A percentile compares a stretch with the other conserved stretches of the same genome.
phyloP scores from a whole-genome alignment of 1,140 invertebrate genomes.

The Drosophila nasuta region DNA sequence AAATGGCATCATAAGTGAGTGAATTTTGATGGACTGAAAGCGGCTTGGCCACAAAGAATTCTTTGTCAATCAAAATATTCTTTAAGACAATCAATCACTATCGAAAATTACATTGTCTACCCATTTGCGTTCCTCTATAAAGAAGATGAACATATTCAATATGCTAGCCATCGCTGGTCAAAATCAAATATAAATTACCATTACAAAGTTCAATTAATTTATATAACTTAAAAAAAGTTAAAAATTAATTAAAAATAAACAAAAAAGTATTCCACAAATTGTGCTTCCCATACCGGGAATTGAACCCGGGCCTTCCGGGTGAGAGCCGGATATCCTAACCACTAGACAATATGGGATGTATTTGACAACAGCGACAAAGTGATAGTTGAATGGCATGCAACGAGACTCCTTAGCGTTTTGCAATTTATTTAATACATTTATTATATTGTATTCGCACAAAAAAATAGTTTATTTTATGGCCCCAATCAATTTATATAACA shows the following conservation, averaged over 20 bases:
- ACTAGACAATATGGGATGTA: slow-evolving; percentile 54
- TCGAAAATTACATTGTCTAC: too few species aligned
- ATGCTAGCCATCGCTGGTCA: too few species aligned
- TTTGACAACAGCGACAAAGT: neutral
- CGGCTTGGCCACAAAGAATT: neutral
- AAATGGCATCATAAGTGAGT: neutral
- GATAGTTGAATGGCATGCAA: slow-evolving; percentile 1
- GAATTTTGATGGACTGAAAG: neutral
- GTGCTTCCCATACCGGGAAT: slow-evolving; percentile 92
- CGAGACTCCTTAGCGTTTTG: neutral
- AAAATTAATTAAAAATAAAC: slow-evolving; percentile 15
- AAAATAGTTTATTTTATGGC: slow-evolving; percentile 29
- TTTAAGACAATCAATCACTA: neutral
- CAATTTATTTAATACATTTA: slow-evolving; percentile 18
- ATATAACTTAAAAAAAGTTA: neutral
- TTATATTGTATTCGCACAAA: slow-evolving; percentile 10
- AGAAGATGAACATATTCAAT: too few species aligned
- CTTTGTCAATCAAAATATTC: neutral
- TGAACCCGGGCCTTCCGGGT: slow-evolving; percentile 93
- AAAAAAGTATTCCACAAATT: slow-evolving; percentile 1
- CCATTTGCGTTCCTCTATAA: too few species aligned
- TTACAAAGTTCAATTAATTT: neutral
- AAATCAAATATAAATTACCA: neutral
- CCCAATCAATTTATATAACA: slow-evolving; percentile 55
- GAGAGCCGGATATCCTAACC: slow-evolving; percentile 81